These are phyloP conservation scores for Rhinolophus sinicus DNA, from an alignment of 2,113 vertebrate species.

Conservation along the genomic window DNA sequence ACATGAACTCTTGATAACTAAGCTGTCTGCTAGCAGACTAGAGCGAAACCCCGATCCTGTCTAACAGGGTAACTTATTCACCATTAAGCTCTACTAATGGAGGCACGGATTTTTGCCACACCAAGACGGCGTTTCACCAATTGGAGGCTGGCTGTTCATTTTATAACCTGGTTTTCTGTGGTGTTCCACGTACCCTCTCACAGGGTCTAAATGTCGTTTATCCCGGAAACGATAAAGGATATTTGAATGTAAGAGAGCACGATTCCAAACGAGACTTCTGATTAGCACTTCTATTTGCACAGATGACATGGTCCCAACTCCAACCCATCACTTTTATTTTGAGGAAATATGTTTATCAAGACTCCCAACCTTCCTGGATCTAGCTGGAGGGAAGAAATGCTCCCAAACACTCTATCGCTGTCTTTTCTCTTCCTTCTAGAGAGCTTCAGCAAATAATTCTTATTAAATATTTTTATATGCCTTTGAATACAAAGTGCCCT, in stretches of 20 bases:
- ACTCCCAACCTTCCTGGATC: rapidly evolving
- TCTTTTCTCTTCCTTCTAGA: background rate
- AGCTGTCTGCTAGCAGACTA: rapidly evolving
- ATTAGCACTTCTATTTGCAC: background rate
- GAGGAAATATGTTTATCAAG: background rate
- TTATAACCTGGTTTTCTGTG: too few species aligned
- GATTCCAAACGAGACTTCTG: too few species aligned
- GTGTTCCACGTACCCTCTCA: rapidly evolving
- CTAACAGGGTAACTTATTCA: rapidly evolving
- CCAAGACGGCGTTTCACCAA: rapidly evolving
- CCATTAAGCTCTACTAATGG: rapidly evolving
- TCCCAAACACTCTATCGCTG: rapidly evolving
- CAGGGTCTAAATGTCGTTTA: background rate
- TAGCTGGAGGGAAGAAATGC: rapidly evolving
- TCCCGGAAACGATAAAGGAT: background rate
- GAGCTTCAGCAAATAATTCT: background rate
- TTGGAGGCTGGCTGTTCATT: background rate
- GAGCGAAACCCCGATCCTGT: rapidly evolving
- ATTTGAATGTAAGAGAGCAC: rapidly evolving
- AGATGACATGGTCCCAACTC: too few species aligned
- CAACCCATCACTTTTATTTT: rapidly evolving
- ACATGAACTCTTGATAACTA: background rate
- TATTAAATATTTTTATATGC: background rate
- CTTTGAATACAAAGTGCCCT: background rate
- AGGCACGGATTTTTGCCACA: rapidly evolving